These are phyloP conservation scores for Drosophila sechellia DNA, from an alignment of 1,140 invertebrate genomes.

Conservation along the genomic window DNA sequence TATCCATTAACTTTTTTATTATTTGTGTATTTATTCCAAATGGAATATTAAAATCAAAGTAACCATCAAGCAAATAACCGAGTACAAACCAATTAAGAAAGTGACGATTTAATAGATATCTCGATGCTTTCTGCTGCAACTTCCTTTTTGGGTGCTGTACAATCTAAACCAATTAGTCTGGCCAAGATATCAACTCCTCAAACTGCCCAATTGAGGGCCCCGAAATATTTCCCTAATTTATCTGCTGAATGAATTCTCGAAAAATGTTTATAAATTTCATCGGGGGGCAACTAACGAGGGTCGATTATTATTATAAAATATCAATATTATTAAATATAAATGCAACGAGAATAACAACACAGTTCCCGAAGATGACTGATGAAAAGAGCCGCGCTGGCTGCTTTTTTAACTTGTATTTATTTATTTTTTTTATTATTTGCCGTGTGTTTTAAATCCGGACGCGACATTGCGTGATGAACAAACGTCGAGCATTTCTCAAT, in stretches of 20 bases:
- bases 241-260: constrained; percentile 10
- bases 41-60: too few species aligned
- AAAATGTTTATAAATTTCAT: constrained; percentile 35
- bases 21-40: neutral
- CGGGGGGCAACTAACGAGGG: constrained; percentile 59
- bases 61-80: neutral
- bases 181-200: constrained; percentile 1
- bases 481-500: constrained; percentile 64
- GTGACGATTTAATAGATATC: constrained; percentile 10
- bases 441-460: constrained; percentile 43
- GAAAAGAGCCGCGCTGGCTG: constrained; percentile 58
- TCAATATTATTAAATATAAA: constrained; percentile 77
- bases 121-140: neutral
- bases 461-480: constrained; percentile 76
- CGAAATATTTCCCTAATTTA: constrained; percentile 26
- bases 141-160: neutral
- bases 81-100: neutral
- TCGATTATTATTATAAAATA: constrained; percentile 55
- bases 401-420: neutral
- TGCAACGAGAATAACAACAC: constrained; percentile 36
- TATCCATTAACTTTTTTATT: neutral
- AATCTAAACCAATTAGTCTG: constrained; percentile 7
- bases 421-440: neutral
- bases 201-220: constrained; percentile 6
- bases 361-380: constrained; percentile 35